phyloP scores from a whole-genome alignment of 2,113 vertebrate genomes.

The Verasper variegatus region DNA sequence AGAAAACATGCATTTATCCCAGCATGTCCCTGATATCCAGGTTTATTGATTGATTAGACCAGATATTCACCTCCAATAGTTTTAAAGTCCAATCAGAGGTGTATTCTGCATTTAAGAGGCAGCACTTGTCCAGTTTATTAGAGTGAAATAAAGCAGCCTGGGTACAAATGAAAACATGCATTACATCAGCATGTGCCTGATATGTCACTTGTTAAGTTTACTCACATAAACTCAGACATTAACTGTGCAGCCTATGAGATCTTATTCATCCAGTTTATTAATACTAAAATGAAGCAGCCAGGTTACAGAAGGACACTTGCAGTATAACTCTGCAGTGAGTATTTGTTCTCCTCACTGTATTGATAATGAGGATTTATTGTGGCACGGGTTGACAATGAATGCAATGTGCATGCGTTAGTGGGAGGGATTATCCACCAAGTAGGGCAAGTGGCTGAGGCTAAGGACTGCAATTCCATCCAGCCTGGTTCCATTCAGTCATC shows the following conservation, averaged over 20 bases:
- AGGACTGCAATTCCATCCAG: conserved; percentile 78
- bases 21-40: background rate
- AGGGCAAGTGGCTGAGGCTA: conserved; percentile 82
- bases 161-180: background rate
- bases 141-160: no score
- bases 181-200: background rate
- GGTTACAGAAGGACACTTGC: background rate
- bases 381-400: conserved; percentile 75
- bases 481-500: conserved; percentile 73
- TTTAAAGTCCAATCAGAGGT: no score
- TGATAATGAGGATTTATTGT: conserved; percentile 75
- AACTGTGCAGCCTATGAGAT: background rate
- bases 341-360: conserved; percentile 53
- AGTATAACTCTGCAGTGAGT: background rate
- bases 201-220: conserved; percentile 20
- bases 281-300: conserved; percentile 14
- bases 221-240: background rate
- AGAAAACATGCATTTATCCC: no score
- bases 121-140: no score
- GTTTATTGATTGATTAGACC: background rate
- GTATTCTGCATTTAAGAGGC: no score
- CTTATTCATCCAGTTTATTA: conserved; percentile 1
- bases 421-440: conserved; percentile 84
- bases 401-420: conserved; percentile 81
- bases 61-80: no score